Evolutionary conservation across 2,888 invertebrate genomes (phyloP).

Genomic region (Choristoneura rosaceana): DNA sequence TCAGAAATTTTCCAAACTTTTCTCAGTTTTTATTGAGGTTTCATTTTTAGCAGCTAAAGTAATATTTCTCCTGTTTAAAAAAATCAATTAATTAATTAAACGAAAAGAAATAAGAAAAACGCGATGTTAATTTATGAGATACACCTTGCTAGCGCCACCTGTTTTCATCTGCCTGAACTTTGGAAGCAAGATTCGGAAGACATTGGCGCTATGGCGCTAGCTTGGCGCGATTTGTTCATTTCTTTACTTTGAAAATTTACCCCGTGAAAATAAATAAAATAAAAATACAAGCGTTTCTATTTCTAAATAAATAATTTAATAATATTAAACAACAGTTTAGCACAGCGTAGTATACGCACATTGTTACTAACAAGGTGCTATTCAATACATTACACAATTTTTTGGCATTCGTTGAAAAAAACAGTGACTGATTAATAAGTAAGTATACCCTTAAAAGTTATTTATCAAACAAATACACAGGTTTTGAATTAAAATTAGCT

Average conservation of each 20-base stretch:
- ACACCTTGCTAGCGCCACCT: constrained; percentile 4
- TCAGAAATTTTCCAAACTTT: constrained; percentile 44
- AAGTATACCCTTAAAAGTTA: constrained; percentile 23
- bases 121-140: not conserved
- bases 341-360: constrained; percentile 33
- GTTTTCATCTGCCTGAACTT: not conserved
- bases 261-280: not conserved
- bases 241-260: not conserved
- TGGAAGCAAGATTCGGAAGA: too few species aligned
- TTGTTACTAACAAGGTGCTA: constrained; percentile 27
- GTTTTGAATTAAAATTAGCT: not conserved
- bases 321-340: constrained; percentile 40
- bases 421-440: not conserved
- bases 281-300: constrained; percentile 15
- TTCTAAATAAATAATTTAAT: constrained; percentile 41
- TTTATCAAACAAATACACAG: not conserved
- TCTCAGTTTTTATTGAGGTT: not conserved
- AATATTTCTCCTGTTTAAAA: not conserved
- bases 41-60: not conserved
- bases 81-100: not conserved
- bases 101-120: not conserved
- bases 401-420: constrained; percentile 38
- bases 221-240: too few species aligned
- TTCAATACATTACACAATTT: constrained; percentile 13
- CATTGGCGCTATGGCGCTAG: too few species aligned